Conservation (phyloP, 92 coral and sea anemone species). For the Phenganax subtilis region DNA sequence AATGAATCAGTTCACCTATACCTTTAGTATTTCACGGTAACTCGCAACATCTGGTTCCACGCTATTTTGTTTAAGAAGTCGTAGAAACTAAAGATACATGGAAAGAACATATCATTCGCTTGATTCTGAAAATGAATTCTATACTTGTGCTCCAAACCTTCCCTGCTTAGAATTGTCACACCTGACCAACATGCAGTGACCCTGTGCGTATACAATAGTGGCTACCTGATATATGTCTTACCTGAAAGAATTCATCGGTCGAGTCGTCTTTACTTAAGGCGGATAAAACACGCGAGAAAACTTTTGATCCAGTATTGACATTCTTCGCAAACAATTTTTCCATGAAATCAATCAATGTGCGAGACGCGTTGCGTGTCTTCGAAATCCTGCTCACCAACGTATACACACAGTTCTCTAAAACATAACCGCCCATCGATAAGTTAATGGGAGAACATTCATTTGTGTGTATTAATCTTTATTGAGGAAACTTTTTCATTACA, state of each 20-base stretch:
- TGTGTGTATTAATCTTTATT: too few relatives aligned
- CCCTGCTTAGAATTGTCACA: too few relatives aligned
- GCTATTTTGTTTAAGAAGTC: slow-evolving; percentile 60
- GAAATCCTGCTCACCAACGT: slow-evolving; percentile 26
- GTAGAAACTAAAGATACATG: slow-evolving; percentile 55
- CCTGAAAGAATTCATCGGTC: slow-evolving; percentile 76
- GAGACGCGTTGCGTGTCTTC: slow-evolving; percentile 31
- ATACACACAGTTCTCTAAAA: slow-evolving; percentile 33
- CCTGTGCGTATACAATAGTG: too few relatives aligned
- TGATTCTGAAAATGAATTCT: not conserved
- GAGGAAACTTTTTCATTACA: too few relatives aligned
- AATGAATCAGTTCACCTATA: slow-evolving; percentile 1
- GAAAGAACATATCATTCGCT: not conserved
- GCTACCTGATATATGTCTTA: slow-evolving; percentile 15
- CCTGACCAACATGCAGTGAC: too few relatives aligned
- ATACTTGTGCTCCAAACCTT: too few relatives aligned
- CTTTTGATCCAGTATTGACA: slow-evolving; percentile 23
- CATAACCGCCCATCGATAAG: not conserved
- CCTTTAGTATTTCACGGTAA: slow-evolving; percentile 80
- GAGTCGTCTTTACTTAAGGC: slow-evolving; percentile 54
- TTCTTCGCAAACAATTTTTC: slow-evolving; percentile 37
- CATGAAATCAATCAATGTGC: slow-evolving; percentile 32
- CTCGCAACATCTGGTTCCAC: slow-evolving; percentile 71
- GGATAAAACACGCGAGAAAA: slow-evolving; percentile 45
- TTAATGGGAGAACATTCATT: too few relatives aligned